Evolutionary conservation across 1,140 invertebrate species (phyloP), one percentile per base, ranked within the genome.

Genomic region (Eubasilissa regina): DNA sequence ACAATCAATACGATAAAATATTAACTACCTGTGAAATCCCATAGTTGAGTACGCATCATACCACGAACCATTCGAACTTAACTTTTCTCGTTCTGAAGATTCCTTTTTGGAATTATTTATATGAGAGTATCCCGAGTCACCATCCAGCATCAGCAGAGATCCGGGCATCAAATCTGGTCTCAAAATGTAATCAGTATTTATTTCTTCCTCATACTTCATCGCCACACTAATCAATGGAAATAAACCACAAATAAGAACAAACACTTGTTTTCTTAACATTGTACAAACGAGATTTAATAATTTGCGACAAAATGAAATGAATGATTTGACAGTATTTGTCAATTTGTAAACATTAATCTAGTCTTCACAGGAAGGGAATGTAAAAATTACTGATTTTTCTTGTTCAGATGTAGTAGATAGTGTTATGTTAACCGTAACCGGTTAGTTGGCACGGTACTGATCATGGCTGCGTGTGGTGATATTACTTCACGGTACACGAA

Each of bases 151-250:
- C 13, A 92, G 84, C 44, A 92, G 80, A 15, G 88, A 88, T 9
- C 88, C 88, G 0, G 91, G 91, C 81, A 92, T 87, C 51, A 90
- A 86, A 85, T 91, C 89, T 4, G 86, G 85, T 6, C 90, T 88
- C 11, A 92, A 83, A 78, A 92, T 91, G 80, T 92, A 91, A 45
- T 92, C 84, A 7, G 89, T 83, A 84, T 90, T 86, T 21, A 92
- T 83, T 13, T 70, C 53, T 15, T 56, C 70, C 0, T 74, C 45
- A 35, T 35, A 35, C 1, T 35, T 35, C 25, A 35, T 35, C 25
- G 25, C 25, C 25, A 35, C 25, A 35, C 25, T 1, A 44, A 44
- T 78, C 70, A 55, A 48, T 55, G 47, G 19, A 12, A 21, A 15
- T 11, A 75, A 75, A 75, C 72, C 11, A n/a, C 13, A 51, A 70